phyloP scores from a whole-genome alignment of 2,888 invertebrate genomes.

The Troilus luridus region DNA sequence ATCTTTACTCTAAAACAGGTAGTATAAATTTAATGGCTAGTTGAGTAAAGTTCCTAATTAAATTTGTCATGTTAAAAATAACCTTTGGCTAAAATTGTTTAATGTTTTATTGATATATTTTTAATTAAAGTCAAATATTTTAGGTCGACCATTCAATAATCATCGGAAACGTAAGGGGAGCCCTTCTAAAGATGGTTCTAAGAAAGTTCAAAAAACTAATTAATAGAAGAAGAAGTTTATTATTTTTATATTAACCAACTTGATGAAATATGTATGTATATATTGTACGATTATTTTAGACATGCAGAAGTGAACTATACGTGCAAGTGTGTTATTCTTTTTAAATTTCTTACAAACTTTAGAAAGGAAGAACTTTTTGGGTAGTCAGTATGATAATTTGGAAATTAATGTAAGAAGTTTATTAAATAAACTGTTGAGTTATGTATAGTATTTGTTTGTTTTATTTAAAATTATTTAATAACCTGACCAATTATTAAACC shows the following conservation, averaged over 20 bases:
- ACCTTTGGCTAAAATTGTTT: not conserved
- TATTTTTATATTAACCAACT: constrained; percentile 21
- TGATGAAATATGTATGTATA: constrained; percentile 2
- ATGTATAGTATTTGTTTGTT: not conserved
- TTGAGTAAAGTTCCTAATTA: not conserved
- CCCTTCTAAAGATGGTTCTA: constrained; percentile 29
- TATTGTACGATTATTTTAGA: constrained; percentile 40
- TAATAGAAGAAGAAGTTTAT: constrained; percentile 37
- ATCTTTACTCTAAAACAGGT: too few relatives aligned
- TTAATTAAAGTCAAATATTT: not conserved
- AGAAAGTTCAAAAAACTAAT: constrained; percentile 49
- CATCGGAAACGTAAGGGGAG: constrained; percentile 42
- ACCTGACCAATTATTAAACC: not conserved
- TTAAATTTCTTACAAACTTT: not conserved
- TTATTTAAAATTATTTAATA: not conserved
- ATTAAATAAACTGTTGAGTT: not conserved
- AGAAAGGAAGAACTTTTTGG: not conserved
- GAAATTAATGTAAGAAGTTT: not conserved
- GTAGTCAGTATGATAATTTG: not conserved
- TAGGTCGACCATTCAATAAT: constrained; percentile 34
- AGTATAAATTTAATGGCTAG: not conserved
- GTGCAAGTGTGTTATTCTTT: not conserved
- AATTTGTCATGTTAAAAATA: not conserved
- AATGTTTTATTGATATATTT: not conserved
- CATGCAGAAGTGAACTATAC: not conserved